These are phyloP conservation scores for Spermophilus dauricus DNA, from an alignment of 2,113 vertebrate species.

Conservation along the genomic window DNA sequence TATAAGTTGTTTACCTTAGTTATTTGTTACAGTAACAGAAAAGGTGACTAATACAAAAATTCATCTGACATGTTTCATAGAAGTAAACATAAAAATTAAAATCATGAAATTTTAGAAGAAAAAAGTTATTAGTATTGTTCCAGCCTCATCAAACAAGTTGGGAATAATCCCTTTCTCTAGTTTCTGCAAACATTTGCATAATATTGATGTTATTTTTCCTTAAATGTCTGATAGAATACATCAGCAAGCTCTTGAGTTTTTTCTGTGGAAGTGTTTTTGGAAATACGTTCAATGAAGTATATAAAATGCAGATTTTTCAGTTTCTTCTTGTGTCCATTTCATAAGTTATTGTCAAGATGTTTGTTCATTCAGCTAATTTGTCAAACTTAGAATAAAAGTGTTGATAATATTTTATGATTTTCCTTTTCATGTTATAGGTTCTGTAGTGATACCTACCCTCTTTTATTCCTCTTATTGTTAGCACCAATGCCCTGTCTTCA, in stretches of 20 bases:
- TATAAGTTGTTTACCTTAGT: not conserved
- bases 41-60: not conserved
- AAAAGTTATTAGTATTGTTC: not conserved
- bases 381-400: not conserved
- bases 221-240: not conserved
- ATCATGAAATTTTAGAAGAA: conserved; percentile 15
- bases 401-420: conserved; percentile 11
- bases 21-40: not conserved
- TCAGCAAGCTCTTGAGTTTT: not conserved
- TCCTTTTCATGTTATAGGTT: not conserved
- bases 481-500: not conserved
- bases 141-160: not conserved
- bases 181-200: conserved; percentile 26
- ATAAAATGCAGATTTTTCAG: not conserved
- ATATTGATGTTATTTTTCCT: not conserved
- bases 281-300: not conserved
- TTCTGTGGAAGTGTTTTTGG: conserved; percentile 17
- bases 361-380: not conserved
- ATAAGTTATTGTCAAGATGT: not conserved
- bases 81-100: conserved; percentile 2
- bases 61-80: conserved; percentile 12
- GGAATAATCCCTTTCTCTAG: not conserved
- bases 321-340: not conserved
- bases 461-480: not conserved
- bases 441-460: not conserved